Percentiles rank a stretch among this genome's conserved stretches.
Conservation (phyloP, 64 coral and sea anemone genomes). For the Montipora sp. region DNA sequence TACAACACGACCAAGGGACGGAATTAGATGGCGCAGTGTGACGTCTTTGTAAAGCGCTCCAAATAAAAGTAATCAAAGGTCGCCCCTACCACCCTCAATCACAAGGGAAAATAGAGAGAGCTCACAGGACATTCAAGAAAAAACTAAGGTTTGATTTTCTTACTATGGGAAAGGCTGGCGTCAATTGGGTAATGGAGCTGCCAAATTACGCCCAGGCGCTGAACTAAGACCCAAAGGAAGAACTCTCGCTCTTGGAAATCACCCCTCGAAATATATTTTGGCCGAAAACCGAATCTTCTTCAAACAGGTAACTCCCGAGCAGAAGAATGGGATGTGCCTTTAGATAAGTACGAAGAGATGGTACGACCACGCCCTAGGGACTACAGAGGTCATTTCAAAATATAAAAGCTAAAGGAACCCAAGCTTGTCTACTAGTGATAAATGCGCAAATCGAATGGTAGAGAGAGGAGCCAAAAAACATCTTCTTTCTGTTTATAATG, state of each 20-base stretch:
- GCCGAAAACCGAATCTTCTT: conserved; percentile 14
- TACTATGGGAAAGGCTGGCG: too few species aligned
- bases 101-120: too few species aligned
- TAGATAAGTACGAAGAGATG: not conserved
- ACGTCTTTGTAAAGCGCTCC: too few species aligned
- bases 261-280: conserved; percentile 37
- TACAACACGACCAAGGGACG: not conserved
- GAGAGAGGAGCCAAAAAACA: not conserved
- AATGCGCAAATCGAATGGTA: not conserved
- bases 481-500: not conserved
- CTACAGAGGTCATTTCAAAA: not conserved
- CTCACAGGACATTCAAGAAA: too few species aligned
- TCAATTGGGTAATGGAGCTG: not conserved
- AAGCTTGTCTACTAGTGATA: not conserved
- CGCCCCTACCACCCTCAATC: too few species aligned
- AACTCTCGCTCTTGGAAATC: conserved; percentile 36
- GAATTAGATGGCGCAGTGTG: conserved; percentile 32
- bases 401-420: not conserved
- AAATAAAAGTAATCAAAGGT: too few species aligned
- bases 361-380: not conserved
- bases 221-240: conserved; percentile 46
- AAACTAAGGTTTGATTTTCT: too few species aligned
- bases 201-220: conserved; percentile 3
- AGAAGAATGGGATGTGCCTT: not conserved
- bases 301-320: not conserved